Conservation (phyloP, 2,888 invertebrate species). For the Nomada lathburiana region DNA sequence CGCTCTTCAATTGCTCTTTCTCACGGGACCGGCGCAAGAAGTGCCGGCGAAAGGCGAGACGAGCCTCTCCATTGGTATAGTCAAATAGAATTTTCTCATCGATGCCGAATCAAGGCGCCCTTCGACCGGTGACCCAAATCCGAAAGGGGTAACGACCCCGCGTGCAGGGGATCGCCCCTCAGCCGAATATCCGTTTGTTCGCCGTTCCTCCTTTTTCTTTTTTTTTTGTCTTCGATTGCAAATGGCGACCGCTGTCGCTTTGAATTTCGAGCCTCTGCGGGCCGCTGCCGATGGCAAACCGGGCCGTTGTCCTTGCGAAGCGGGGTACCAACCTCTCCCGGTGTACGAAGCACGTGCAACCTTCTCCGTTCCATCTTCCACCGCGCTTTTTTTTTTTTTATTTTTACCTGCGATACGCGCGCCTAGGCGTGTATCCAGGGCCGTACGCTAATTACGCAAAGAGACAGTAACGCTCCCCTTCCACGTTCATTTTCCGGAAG, state of each 20-base stretch:
- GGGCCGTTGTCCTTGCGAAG: conserved; percentile 76
- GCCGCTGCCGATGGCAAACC: conserved; percentile 64
- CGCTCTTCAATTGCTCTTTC: conserved; percentile 48
- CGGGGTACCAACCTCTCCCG: conserved; percentile 61
- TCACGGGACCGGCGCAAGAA: conserved; percentile 46
- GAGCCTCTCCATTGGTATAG: conserved; percentile 37
- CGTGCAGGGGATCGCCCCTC: conserved; percentile 65
- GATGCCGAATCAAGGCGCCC: conserved; percentile 63
- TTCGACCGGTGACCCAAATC: conserved; percentile 80
- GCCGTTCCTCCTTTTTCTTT: conserved; percentile 45
- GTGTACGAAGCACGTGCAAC: conserved; percentile 64
- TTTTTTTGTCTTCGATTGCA: conserved; percentile 68
- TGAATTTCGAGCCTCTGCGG: conserved; percentile 69
- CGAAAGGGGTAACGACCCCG: conserved; percentile 82
- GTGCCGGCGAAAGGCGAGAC: conserved; percentile 18
- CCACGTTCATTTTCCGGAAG: neutral
- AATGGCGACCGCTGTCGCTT: conserved; percentile 70
- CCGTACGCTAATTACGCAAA: conserved; percentile 50
- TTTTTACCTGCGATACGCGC: conserved; percentile 52
- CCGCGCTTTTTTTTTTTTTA: conserved; percentile 16
- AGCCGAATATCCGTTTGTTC: conserved; percentile 73
- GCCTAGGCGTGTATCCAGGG: conserved; percentile 52
- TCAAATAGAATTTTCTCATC: conserved; percentile 69
- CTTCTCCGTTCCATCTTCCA: conserved; percentile 54
- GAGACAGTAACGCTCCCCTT: conserved; percentile 5